Conservation (phyloP, 2,888 invertebrate species). For the Neoitamus cyanurus region DNA sequence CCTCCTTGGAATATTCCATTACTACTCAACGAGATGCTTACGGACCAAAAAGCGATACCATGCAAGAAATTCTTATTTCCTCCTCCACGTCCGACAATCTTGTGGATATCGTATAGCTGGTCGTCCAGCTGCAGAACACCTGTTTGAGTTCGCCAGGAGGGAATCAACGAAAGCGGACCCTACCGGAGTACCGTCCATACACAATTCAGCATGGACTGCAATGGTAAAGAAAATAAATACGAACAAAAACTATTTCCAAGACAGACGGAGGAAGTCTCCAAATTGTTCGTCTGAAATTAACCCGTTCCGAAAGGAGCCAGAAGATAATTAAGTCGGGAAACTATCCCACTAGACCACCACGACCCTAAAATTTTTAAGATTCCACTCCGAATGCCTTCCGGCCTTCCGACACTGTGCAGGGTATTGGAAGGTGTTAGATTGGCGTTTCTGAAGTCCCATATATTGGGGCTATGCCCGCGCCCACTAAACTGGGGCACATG, state of each 20-base stretch:
- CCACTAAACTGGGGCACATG: no score
- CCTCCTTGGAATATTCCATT: neutral
- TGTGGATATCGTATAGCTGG: neutral
- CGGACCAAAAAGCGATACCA: neutral
- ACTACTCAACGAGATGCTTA: neutral
- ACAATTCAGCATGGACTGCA: neutral
- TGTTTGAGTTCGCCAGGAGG: neutral
- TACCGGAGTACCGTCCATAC: neutral
- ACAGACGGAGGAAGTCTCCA: neutral
- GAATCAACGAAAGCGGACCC: neutral
- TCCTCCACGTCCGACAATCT: neutral
- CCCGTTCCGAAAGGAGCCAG: neutral
- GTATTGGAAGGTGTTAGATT: neutral
- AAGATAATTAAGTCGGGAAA: neutral
- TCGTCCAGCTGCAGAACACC: neutral
- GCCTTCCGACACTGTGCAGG: neutral
- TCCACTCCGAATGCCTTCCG: neutral
- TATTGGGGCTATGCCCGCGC: no score
- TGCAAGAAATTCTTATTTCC: neutral
- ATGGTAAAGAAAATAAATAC: neutral
- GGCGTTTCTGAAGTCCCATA: neutral
- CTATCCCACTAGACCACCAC: neutral
- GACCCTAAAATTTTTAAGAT: neutral
- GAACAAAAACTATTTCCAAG: neutral
- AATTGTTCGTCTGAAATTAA: neutral